Base-by-base conservation (phyloP, 2,888 invertebrate genomes). In the Elgonia sp. region DNA sequence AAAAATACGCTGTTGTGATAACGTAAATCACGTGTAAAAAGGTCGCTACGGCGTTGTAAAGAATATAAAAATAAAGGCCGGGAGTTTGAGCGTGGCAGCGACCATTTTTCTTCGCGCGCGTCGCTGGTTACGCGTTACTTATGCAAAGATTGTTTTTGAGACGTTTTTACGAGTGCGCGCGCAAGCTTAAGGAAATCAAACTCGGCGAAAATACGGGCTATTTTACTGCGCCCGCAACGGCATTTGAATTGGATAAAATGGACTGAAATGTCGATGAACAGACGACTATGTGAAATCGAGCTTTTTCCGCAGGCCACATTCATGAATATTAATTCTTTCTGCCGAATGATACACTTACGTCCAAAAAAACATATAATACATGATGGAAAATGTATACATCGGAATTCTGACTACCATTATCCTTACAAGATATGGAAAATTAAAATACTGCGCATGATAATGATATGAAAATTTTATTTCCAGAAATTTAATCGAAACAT, bases 111-210 rank as follows among this genome's bases (percentile, higher is more conserved):
- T 86, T 86, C 39, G 40, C 63, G 50, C 67, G 82, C 76, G 81
- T 79, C 84, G 81, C 73, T 77, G 77, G 79, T 79, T 87, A 83
- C 84, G 80, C 75, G 83, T 84, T 84, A 87, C 84, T 87, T 86
- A 88, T 88, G 88, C 84, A 86, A 86, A 86, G 84, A 81, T 85
- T 87, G 88, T 86, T 89, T 89, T 86, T 88, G 42, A 63, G 80
- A 76, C 73, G 83, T 84, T 86, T 89, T 89, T 76, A 84, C 81
- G 82, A 80, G 85, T 29, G 60, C 55, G 76, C 75, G 69, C 73
- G 37, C 73, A 57, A 37, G 72, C 72, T 80, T 77, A 84, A 82
- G 81, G 53, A 77, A 85, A 85, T 83, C 88, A 79, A 57, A 79
- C 53, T 9, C 65, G 16, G 46, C 50, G 40, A 85, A 82, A 82